These are phyloP conservation scores for Felis catus DNA, from an alignment of 2,113 vertebrate species.

Conservation along the genomic window F.catus_Fca126_mat1.0 CM031414.1:107908501-107909000, in stretches of 20 bases:
- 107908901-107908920: background rate
- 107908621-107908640: too few species aligned
- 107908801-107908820: background rate
- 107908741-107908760: too few species aligned
- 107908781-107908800: too few species aligned
- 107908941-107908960: conserved; percentile 23
- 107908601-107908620: too few species aligned
- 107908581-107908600: background rate
- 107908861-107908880: background rate
- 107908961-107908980: background rate
- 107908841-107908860: background rate
- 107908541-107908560: background rate
- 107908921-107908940: background rate
- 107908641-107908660: too few species aligned
- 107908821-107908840: background rate
- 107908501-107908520: background rate
- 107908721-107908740: too few species aligned
- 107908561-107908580: background rate
- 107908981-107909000: background rate
- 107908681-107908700: too few species aligned
- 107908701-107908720: too few species aligned
- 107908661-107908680: too few species aligned
- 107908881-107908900: background rate
- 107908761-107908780: too few species aligned
- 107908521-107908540: background rate